phyloP scores from a whole-genome alignment of 2,797 vertebrate genomes.

The Peromyscus nudipes region DNA sequence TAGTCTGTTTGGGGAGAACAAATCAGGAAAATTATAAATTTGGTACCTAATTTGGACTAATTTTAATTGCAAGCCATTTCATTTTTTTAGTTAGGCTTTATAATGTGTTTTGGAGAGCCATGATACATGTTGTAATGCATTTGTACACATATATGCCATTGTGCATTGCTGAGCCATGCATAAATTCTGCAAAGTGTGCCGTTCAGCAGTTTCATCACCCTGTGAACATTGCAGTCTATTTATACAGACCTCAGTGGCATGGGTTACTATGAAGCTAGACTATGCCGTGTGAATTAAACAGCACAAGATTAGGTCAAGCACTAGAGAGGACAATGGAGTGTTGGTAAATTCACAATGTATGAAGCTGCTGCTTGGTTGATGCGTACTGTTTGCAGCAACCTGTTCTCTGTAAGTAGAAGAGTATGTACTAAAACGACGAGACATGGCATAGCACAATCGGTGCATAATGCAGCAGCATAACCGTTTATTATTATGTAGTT shows the following conservation, averaged over 20 bases:
- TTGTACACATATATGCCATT: too few species aligned
- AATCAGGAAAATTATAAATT: not conserved
- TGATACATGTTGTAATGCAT: not conserved
- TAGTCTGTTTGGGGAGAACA: not conserved
- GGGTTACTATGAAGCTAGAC: not conserved
- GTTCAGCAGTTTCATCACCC: not conserved
- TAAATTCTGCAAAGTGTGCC: not conserved
- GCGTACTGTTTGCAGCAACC: not conserved
- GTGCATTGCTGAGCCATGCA: not conserved
- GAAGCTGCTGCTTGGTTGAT: not conserved
- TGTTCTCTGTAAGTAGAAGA: not conserved
- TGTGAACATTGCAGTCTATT: not conserved
- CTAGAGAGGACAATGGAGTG: not conserved
- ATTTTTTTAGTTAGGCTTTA: not conserved
- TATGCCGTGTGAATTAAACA: not conserved
- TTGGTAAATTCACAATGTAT: not conserved
- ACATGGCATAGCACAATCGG: not conserved
- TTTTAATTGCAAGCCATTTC: not conserved
- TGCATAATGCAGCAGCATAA: not conserved
- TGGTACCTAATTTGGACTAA: not conserved
- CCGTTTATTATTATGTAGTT: not conserved
- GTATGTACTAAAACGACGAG: not conserved
- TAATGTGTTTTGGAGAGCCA: not conserved
- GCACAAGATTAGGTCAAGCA: not conserved
- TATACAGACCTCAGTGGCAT: not conserved